A percentile compares a stretch with the other conserved stretches of the same genome.
These are phyloP conservation scores for Myrmophylax atrothorax DNA, from an alignment of 2,113 vertebrate genomes.

Conservation along the genomic window DNA sequence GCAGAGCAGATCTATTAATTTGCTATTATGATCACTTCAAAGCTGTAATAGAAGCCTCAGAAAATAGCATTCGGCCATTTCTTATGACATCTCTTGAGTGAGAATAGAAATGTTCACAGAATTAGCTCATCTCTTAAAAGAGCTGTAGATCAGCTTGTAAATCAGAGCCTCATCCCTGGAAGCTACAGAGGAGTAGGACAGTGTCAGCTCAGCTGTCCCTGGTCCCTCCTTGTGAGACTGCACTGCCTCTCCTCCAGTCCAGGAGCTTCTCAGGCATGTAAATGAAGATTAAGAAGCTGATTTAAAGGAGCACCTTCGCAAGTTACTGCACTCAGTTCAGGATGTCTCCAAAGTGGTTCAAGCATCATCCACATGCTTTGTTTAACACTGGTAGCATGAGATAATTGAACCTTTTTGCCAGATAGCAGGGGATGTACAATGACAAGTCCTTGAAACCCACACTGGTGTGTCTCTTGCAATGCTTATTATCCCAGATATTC, in stretches of 20 bases:
- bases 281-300: neutral
- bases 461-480: neutral
- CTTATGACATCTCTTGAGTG: constrained; percentile 15
- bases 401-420: neutral
- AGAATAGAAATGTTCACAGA: constrained; percentile 7
- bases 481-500: neutral
- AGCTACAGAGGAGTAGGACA: neutral
- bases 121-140: neutral
- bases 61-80: constrained; percentile 32
- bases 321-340: neutral
- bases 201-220: neutral
- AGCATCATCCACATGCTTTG: neutral
- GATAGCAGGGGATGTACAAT: neutral
- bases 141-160: neutral
- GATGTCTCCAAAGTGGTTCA: neutral
- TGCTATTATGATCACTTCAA: constrained; percentile 28
- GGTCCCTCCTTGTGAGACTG: neutral
- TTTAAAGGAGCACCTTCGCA: neutral
- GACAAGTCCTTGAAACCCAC: neutral
- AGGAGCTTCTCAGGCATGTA: neutral
- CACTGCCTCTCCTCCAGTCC: neutral
- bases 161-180: neutral
- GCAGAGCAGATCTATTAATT: constrained; percentile 37
- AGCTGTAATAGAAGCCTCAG: constrained; percentile 9
- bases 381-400: neutral